Conservation (phyloP, 1,140 invertebrate genomes). For the Chrysopa pallens region DNA sequence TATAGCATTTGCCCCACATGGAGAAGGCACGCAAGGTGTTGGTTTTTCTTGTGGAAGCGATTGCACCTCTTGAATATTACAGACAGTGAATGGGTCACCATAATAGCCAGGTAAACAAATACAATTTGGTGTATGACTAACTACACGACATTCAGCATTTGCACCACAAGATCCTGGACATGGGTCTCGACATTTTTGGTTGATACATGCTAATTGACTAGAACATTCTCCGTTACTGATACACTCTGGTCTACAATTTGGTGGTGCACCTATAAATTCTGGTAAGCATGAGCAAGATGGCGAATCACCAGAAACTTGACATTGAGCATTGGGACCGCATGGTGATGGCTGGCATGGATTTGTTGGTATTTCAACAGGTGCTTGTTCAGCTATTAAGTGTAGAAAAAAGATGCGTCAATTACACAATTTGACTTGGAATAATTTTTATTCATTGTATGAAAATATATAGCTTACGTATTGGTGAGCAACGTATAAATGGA, state of each 20-base stretch:
- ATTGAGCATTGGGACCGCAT: constrained; percentile 61
- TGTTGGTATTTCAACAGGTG: constrained; percentile 26
- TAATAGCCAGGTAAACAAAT: constrained; percentile 43
- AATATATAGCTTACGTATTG: constrained; percentile 17
- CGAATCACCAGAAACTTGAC: constrained; percentile 42
- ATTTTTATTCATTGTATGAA: constrained; percentile 1
- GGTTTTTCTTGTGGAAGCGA: constrained; percentile 16
- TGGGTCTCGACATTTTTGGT: constrained; percentile 63
- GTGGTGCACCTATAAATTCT: constrained; percentile 50
- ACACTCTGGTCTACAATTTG: constrained; percentile 56
- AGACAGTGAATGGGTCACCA: constrained; percentile 54
- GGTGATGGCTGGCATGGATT: constrained; percentile 52
- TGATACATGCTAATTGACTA: constrained; percentile 47
- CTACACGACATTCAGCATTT: constrained; percentile 47
- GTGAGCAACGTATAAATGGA: constrained; percentile 37
- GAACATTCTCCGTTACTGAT: constrained; percentile 56
- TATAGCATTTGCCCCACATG: constrained; percentile 46
- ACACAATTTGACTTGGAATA: no score
- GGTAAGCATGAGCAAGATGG: constrained; percentile 53
- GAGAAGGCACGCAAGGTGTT: constrained; percentile 39
- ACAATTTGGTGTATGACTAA: constrained; percentile 44
- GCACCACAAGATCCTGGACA: constrained; percentile 59
- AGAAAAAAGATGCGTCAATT: no score
- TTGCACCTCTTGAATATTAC: constrained; percentile 21
- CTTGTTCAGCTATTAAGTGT: constrained; percentile 25